Conservation (phyloP, 2,797 vertebrate species). For the Anolis apletophallus region DNA sequence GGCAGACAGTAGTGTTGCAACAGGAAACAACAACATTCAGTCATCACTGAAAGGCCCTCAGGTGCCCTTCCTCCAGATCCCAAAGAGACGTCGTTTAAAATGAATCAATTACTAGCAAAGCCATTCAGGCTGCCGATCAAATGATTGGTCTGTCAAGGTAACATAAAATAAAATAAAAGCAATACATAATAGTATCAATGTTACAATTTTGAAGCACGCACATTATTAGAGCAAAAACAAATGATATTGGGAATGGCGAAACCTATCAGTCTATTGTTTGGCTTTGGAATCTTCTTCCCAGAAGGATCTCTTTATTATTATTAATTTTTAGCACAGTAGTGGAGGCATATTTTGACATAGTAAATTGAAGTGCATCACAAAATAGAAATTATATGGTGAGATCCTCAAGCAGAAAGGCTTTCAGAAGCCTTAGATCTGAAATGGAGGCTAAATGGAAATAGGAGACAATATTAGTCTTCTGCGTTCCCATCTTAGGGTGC, state of each 20-base stretch:
- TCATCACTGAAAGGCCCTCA: constrained; percentile 40
- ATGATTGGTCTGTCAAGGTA: background rate
- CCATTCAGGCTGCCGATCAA: background rate
- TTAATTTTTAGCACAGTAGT: constrained; percentile 51
- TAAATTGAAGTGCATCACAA: background rate
- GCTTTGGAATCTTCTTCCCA: constrained; percentile 31
- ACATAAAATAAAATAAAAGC: background rate
- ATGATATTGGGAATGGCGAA: background rate
- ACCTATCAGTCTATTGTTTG: constrained; percentile 23
- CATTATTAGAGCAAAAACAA: background rate
- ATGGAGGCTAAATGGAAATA: background rate
- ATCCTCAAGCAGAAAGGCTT: background rate
- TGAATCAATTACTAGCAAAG: constrained; percentile 27
- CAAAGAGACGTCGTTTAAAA: constrained; percentile 29
- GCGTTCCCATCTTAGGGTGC: too few relatives aligned
- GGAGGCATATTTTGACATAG: constrained; percentile 38
- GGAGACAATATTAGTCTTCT: background rate
- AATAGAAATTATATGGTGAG: constrained; percentile 18
- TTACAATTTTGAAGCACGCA: constrained; percentile 12
- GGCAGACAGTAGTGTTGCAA: constrained; percentile 27
- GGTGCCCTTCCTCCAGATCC: constrained; percentile 35
- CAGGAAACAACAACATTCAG: constrained; percentile 44
- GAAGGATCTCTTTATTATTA: constrained; percentile 29
- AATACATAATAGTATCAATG: constrained; percentile 25
- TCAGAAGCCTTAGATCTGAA: background rate